These are phyloP conservation scores for Chymomyza caudatula DNA, from an alignment of 2,888 invertebrate genomes.

Conservation along the genomic window DNA sequence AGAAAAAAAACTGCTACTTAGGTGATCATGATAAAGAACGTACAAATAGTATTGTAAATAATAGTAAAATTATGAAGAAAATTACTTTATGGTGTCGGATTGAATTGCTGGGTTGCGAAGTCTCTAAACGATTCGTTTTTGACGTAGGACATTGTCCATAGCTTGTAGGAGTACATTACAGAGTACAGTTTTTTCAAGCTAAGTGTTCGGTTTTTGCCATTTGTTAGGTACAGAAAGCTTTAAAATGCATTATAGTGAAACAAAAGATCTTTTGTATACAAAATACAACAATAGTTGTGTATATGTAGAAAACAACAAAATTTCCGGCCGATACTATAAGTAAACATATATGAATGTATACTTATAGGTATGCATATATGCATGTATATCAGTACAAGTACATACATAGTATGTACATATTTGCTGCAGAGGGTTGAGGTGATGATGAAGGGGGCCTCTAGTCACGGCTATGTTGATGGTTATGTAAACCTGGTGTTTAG, in stretches of 20 bases:
- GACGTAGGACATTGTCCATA: too few relatives aligned
- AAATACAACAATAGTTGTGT: not conserved
- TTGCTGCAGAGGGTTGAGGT: not conserved
- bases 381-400: not conserved
- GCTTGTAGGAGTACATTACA: not conserved
- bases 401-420: not conserved
- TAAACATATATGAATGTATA: not conserved
- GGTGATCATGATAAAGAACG: too few relatives aligned
- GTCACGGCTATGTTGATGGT: conserved; percentile 23
- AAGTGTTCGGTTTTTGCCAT: not conserved
- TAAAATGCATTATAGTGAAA: not conserved
- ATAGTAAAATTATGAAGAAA: too few relatives aligned
- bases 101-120: too few relatives aligned
- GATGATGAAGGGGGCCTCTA: not conserved
- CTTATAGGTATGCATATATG: not conserved
- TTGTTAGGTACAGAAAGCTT: not conserved
- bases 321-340: conserved; percentile 4
- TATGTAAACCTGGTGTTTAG: conserved; percentile 50
- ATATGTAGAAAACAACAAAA: not conserved
- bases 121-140: too few relatives aligned
- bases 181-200: not conserved
- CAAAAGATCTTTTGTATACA: not conserved
- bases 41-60: too few relatives aligned
- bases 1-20: too few relatives aligned
- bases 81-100: too few relatives aligned